Conservation (phyloP, 1,140 invertebrate species). For the Pogonognathellus flavescens region DNA sequence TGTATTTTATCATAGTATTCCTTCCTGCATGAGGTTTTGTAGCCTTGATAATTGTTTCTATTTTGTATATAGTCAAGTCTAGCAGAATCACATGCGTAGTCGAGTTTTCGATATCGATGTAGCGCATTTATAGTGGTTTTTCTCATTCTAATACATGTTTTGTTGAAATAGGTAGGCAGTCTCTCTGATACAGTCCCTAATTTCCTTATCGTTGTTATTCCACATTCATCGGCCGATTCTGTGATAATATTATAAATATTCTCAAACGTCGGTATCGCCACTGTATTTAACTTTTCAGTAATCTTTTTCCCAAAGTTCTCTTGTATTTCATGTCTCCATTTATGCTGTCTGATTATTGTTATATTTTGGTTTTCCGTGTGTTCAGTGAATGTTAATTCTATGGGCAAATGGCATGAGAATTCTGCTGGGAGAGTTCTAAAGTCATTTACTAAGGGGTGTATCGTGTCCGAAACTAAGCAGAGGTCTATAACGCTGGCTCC, state of each 20-base stretch:
- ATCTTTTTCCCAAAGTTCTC: too few species aligned
- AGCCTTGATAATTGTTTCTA: not conserved
- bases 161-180: not conserved
- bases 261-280: too few species aligned
- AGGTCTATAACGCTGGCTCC: constrained; percentile 14
- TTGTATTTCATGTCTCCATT: not conserved
- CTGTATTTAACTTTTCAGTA: not conserved
- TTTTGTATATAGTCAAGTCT: not conserved
- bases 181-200: too few species aligned
- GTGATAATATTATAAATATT: too few species aligned
- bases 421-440: not conserved
- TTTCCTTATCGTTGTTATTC: not conserved
- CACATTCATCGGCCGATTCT: not conserved
- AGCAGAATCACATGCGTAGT: not conserved
- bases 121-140: not conserved
- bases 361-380: not conserved
- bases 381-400: not conserved
- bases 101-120: not conserved
- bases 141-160: not conserved
- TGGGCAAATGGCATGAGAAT: not conserved
- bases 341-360: not conserved
- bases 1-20: too few species aligned
- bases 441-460: not conserved
- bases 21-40: not conserved
- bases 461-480: not conserved